phyloP scores from a whole-genome alignment of 2,888 invertebrate species.

The Chromoteleia sp. region DNA sequence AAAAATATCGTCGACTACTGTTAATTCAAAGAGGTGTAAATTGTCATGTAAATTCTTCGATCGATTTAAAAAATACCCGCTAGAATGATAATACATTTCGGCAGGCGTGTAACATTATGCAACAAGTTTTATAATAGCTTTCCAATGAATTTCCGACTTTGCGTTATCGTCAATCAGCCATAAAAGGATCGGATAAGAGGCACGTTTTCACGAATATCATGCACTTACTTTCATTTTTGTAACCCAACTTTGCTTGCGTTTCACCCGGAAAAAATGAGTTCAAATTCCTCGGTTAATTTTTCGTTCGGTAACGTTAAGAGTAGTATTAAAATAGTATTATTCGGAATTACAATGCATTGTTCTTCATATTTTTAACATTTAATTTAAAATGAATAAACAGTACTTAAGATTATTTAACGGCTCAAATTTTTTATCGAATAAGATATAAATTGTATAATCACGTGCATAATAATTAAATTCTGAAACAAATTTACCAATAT shows the following conservation, averaged over 20 bases:
- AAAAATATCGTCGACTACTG: too few relatives aligned
- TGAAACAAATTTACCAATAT: too few relatives aligned
- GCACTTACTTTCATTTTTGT: constrained; percentile 61
- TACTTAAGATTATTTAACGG: too few relatives aligned
- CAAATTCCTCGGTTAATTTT: constrained; percentile 26
- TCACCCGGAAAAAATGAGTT: constrained; percentile 33
- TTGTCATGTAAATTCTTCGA: background rate
- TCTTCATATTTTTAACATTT: too few relatives aligned
- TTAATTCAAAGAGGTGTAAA: background rate
- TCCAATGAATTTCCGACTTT: constrained; percentile 60
- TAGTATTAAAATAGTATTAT: too few relatives aligned
- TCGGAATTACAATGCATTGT: too few relatives aligned
- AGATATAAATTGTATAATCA: too few relatives aligned
- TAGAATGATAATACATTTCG: constrained; percentile 43
- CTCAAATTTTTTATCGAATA: too few relatives aligned
- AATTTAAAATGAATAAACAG: too few relatives aligned
- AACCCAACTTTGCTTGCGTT: constrained; percentile 58
- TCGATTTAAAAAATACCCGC: constrained; percentile 9
- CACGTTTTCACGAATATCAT: constrained; percentile 63
- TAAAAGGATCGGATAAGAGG: constrained; percentile 67
- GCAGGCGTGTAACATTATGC: constrained; percentile 51
- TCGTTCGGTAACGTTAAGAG: too few relatives aligned
- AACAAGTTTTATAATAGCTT: constrained; percentile 67
- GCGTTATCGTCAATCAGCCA: constrained; percentile 61
- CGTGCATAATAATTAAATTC: too few relatives aligned